Evolutionary conservation across 2,888 invertebrate genomes (phyloP).

Genomic region (Diarsia mendica): DNA sequence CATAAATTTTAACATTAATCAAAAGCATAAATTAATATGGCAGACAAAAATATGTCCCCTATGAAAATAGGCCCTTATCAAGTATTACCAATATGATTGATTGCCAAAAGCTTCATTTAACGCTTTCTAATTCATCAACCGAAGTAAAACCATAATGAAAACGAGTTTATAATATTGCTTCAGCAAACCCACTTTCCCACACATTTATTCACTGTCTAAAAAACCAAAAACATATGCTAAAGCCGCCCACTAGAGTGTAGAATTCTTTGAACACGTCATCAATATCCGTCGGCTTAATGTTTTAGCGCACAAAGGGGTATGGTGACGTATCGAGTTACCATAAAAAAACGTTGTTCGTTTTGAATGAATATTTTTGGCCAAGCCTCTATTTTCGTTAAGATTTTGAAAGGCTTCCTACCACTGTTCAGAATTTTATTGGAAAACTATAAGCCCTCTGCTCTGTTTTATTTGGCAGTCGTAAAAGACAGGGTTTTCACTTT

Average conservation of each 20-base stretch:
- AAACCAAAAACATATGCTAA: conserved; percentile 14
- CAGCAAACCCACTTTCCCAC: not conserved
- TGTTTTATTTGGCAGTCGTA: conserved; percentile 12
- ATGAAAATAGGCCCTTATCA: not conserved
- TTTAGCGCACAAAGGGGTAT: conserved; percentile 52
- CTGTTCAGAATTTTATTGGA: conserved; percentile 14
- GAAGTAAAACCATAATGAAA: not conserved
- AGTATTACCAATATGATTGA: not conserved
- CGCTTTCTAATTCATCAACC: not conserved
- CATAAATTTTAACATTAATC: not conserved
- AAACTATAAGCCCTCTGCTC: not conserved
- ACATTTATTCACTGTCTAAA: conserved; percentile 15
- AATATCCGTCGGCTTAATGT: conserved; percentile 57
- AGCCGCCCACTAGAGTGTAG: conserved; percentile 17
- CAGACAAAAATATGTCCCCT: not conserved
- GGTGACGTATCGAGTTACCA: conserved; percentile 43
- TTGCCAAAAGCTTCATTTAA: not conserved
- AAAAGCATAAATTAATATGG: not conserved
- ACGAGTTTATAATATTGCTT: conserved; percentile 7
- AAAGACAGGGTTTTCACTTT: not conserved
- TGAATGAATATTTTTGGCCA: conserved; percentile 29
- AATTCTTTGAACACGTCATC: conserved; percentile 37
- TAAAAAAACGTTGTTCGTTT: conserved; percentile 40
- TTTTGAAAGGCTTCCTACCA: not conserved
- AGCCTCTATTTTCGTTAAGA: conserved; percentile 12